Conservation (phyloP, 2,888 invertebrate species). For the Latrodectus hesperus region DNA sequence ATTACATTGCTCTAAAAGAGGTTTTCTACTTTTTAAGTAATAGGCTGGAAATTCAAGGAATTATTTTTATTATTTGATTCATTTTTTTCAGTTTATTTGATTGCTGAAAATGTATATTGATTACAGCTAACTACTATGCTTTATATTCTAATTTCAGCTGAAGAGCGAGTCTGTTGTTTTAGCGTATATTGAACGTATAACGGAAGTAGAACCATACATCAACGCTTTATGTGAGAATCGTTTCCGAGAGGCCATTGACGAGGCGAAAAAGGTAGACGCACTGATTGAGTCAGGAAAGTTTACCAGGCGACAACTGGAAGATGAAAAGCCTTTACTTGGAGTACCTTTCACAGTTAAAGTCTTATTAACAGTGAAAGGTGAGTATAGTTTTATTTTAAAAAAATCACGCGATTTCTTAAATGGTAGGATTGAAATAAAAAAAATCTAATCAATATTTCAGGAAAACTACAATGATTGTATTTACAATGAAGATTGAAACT, state of each 20-base stretch:
- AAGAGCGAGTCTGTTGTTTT: conserved; percentile 82
- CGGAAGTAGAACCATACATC: conserved; percentile 84
- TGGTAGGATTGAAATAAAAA: no score
- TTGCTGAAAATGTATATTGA: no score
- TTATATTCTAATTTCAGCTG: neutral
- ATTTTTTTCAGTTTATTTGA: no score
- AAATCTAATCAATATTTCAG: no score
- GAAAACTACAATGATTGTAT: no score
- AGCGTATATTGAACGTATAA: conserved; percentile 85
- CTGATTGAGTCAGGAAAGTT: conserved; percentile 80
- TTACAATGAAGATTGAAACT: no score
- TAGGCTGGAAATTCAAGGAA: no score
- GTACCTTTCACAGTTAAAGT: conserved; percentile 94
- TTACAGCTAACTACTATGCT: neutral
- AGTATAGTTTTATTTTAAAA: neutral
- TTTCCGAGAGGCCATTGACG: conserved; percentile 84
- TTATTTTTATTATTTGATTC: no score
- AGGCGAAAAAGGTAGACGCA: conserved; percentile 84
- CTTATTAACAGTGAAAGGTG: conserved; percentile 86
- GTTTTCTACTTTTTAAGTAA: no score
- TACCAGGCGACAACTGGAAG: conserved; percentile 78
- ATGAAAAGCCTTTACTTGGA: conserved; percentile 86
- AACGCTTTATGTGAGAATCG: conserved; percentile 89
- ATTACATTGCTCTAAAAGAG: no score
- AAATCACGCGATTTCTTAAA: no score